Base-by-base conservation (phyloP, 1,140 invertebrate species). In the Archivesica marissinica region DNA sequence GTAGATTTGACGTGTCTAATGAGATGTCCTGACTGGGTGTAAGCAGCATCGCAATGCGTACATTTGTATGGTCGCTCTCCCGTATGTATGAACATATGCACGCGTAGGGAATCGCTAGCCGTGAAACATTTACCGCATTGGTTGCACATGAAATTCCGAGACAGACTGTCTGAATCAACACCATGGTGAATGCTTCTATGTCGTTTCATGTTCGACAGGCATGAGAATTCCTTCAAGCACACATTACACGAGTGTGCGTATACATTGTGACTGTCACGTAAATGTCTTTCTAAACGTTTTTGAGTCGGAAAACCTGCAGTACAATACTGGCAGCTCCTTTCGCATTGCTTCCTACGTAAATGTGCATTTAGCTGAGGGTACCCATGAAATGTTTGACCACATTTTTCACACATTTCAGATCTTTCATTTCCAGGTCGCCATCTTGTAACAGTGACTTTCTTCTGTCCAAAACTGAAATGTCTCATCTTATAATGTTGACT, bases 81-180 rank as follows among this genome's bases (percentile, higher is more conserved):
- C 0, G 76, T 64, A 33, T 78, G 76, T 23, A 28, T n/a, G 33
- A 41, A 59, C 59, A 64, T 64, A 52, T 78, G 76, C 0, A 59
- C 56, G 0, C 50, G 20, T 33, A 78, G 41, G 17, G 50, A 59
- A 44, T 47, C 59, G 7, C 25, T 59, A 1, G 76, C 54, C 1
- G 76, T 78, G 47, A 44, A 78, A 20, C 59, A 33, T 25, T 35
- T 39, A 13, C 76, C 76, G 66, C 76, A 78, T 17, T 38, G 0
- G 13, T 4, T 78, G 33, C 76, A 78, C 76, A 78, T 78, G 41
- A 44, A 64, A 30, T 78, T 47, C 3, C 54, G 23, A 23, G 23
- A 15, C 7, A 64, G 0, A 1, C 30, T 33, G 20, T 15, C 47
- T 4, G 3, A n/a, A 4, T 38, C 33, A 28, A 9, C 28, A 4